Evolutionary conservation across 2,113 vertebrate genomes (phyloP).

Genomic region (Podiceps cristatus): DNA sequence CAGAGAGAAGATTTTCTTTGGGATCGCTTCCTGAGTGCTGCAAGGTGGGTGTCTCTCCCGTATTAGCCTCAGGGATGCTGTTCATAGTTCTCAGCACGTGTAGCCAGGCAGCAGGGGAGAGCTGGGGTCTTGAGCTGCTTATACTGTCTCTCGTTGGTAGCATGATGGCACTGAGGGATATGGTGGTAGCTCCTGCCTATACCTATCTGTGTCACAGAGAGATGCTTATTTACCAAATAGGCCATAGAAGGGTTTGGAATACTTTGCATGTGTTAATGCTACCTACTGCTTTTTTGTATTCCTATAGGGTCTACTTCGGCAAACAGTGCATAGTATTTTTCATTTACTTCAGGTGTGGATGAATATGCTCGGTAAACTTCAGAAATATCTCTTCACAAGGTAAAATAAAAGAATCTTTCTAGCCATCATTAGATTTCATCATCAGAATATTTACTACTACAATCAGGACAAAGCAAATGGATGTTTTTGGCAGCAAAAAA

Average conservation of each 20-base stretch:
- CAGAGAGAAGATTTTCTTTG: neutral
- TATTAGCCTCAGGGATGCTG: neutral
- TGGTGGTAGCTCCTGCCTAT: neutral
- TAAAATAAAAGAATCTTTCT: constrained; percentile 77
- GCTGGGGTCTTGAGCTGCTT: neutral
- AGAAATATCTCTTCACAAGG: constrained; percentile 41
- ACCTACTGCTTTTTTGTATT: neutral
- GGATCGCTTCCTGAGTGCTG: neutral
- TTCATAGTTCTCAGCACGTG: neutral
- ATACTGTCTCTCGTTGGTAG: neutral
- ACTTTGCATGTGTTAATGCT: neutral
- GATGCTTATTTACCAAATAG: neutral
- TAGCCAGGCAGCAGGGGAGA: neutral
- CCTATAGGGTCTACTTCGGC: neutral
- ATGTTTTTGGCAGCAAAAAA: constrained; percentile 71
- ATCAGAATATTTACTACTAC: constrained; percentile 74
- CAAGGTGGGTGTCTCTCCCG: neutral
- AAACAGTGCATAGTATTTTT: neutral
- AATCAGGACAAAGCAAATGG: constrained; percentile 76
- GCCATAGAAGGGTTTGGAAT: neutral
- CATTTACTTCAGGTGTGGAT: neutral
- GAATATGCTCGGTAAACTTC: constrained; percentile 11
- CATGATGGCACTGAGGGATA: neutral
- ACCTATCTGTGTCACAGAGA: neutral
- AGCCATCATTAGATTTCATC: constrained; percentile 56